Conservation (phyloP, 2,113 vertebrate species). For the Haplochromis burtoni region DNA sequence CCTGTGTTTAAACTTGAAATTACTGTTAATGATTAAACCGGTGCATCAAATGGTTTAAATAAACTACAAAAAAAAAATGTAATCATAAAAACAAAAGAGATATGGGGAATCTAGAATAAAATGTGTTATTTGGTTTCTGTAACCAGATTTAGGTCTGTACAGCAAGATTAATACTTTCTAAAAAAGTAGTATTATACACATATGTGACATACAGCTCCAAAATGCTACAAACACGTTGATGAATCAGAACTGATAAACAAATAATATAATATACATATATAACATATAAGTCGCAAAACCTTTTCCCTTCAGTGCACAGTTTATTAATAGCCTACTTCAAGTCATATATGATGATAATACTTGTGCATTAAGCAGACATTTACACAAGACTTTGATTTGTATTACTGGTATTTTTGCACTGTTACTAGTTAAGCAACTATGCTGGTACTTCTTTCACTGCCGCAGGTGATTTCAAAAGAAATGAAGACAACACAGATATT, state of each 20-base stretch:
- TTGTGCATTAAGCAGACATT: not conserved
- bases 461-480: not conserved
- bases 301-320: not conserved
- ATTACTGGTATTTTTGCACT: not conserved
- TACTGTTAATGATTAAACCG: not conserved
- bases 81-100: not conserved
- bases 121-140: not conserved
- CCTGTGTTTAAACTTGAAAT: not conserved
- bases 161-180: not conserved
- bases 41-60: not conserved
- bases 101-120: not conserved
- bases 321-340: not conserved
- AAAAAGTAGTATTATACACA: not conserved
- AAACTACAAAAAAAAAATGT: not conserved
- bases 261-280: not conserved
- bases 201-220: not conserved
- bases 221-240: not conserved
- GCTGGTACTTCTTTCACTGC: not conserved
- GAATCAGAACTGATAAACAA: not conserved
- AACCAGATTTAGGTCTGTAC: not conserved
- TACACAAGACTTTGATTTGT: not conserved
- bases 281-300: not conserved
- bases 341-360: not conserved
- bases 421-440: not conserved
- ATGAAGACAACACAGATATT: not conserved